Conservation (phyloP, 2,113 vertebrate genomes). For the Rhinogobius similis region DNA sequence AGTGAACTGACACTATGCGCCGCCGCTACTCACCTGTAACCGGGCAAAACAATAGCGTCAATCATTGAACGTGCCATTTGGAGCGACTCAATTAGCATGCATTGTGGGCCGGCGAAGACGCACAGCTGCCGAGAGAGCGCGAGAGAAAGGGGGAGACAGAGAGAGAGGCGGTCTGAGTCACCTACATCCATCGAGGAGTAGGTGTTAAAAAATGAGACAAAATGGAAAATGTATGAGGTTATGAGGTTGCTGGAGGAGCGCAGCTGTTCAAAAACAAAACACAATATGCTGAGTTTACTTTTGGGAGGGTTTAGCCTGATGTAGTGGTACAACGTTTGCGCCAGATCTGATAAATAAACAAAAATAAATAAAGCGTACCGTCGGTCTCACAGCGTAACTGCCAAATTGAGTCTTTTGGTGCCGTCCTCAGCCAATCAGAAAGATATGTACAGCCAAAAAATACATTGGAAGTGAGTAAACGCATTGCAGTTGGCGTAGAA, state of each 20-base stretch:
- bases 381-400: no score
- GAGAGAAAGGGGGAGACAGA: no score
- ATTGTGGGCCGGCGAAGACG: not conserved
- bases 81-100: not conserved
- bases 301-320: not conserved
- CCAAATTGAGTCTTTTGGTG: no score
- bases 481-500: no score
- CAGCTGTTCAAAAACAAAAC: not conserved
- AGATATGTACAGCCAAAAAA: no score
- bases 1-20: not conserved
- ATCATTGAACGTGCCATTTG: not conserved
- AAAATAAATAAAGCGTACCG: no score
- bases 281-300: not conserved
- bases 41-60: not conserved
- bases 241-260: not conserved
- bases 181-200: not conserved
- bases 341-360: no score
- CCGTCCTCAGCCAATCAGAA: no score
- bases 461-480: no score
- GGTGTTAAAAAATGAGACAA: not conserved
- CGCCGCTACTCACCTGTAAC: not conserved
- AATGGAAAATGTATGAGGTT: not conserved
- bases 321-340: not conserved
- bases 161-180: not conserved
- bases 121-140: not conserved